Base-by-base conservation (phyloP, 2,888 invertebrate genomes). In the Cephonodes hylas region DNA sequence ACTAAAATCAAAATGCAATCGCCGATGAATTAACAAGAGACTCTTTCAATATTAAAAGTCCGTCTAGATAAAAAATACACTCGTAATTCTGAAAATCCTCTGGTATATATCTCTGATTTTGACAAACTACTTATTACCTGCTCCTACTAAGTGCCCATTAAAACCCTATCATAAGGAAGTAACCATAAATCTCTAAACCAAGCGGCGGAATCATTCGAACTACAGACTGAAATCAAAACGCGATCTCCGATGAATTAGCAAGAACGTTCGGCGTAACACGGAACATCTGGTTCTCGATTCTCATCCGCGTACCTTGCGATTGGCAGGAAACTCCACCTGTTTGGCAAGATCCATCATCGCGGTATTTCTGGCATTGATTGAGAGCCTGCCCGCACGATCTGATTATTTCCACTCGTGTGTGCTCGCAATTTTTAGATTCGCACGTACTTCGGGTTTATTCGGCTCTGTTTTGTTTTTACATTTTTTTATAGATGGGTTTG, bases 281-380 rank as follows among this genome's bases (percentile, higher is more conserved):
- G 5, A 53, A 15, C 53, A 53, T 53, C 53, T 53, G 53, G 53
- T 10, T 0, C 22, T 23, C 48, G 53, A 27, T 15, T 53, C 31
- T 18, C 4, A 53, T 53, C n/a, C 27, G 18, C 31, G 31, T 46
- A 46, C 18, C 53, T 53, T 31, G 10, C 18, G 53, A 53, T 31
- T 53, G 31, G 53, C 53, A 31, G 53, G 53, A 53, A 53, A 18
- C 53, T 18, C 23, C 53, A 53, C 53, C 53, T 53, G 53, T 53
- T 53, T 31, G 18, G 27, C 18, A 20, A 31, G 31, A 53, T 53
- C 53, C 10, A 53, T 53, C 53, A 31, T 53, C 27, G 18, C 31
- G 53, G 15, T 53, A 53, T 53, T 53, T 53, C 31, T 53, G 53
- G 53, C 53, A 53, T 15, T 53, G 31, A 53, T 53, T 53, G 53